A percentile compares a stretch with the other conserved stretches of the same genome.
Conservation (phyloP, 2,888 invertebrate genomes). For the Dicycla oo region DNA sequence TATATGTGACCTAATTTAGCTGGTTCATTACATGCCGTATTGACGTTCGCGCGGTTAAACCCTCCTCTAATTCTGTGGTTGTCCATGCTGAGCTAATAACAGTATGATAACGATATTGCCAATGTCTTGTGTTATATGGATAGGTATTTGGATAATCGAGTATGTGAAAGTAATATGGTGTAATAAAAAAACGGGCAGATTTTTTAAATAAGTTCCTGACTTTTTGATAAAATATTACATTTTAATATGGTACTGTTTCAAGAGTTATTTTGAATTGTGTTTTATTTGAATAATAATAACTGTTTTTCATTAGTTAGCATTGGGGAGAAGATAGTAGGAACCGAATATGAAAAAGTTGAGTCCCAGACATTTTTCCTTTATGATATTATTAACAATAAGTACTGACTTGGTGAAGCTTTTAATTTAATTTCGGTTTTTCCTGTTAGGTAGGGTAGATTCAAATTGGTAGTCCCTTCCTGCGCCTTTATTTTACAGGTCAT, state of each 20-base stretch:
- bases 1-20: constrained; percentile 68
- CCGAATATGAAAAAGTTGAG: background rate
- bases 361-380: background rate
- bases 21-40: constrained; percentile 63
- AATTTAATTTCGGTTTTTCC: no score
- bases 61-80: constrained; percentile 51
- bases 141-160: background rate
- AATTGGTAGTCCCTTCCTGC: background rate
- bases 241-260: background rate
- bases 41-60: constrained; percentile 59
- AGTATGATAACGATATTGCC: constrained; percentile 24
- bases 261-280: background rate
- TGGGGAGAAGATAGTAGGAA: background rate
- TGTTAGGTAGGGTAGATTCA: background rate
- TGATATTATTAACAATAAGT: background rate
- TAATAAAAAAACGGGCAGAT: no score
- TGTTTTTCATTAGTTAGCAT: background rate
- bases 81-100: constrained; percentile 39
- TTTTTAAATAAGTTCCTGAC: background rate
- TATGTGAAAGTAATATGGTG: background rate
- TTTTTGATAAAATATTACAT: background rate
- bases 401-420: background rate
- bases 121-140: constrained; percentile 2
- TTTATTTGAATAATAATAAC: background rate
- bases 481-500: background rate